Base-by-base conservation (phyloP, 2,797 vertebrate genomes). In the Todus mexicanus region DNA sequence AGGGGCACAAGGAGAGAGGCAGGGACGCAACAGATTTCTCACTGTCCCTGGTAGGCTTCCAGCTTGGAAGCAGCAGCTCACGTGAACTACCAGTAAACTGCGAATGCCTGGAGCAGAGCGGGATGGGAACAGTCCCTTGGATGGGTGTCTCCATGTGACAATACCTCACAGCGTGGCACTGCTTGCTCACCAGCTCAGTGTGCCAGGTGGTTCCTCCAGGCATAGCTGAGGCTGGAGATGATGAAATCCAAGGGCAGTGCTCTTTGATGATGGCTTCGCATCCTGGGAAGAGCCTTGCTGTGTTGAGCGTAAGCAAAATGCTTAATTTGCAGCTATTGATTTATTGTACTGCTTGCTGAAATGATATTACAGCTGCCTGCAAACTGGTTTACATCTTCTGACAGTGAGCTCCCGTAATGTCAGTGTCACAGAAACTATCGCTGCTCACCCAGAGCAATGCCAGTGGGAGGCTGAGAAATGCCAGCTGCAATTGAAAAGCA, bases 321-420 rank as follows among this genome's bases (percentile, higher is more conserved):
- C 75, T 89, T 92, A 43, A 89, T 94, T 93, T 89, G 37, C 66
- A 89, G 60, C 70, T 76, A 56, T 23, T 80, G 89, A 89, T 95
- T 94, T 77, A 89, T 83, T 10, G 50, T 84, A 76, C 79, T 77
- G 54, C 73, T 92, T 92, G 84, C 90, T 77, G 68, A 74, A 93
- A 91, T 70, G 56, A 47, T 92, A 72, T 64, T 94, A 51, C 63
- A 82, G 85, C 82, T 8, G 53, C 68, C 85, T 84, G 90, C 85
- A 87, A 68, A 60, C 56, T 21, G 60, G 45, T 76, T 79, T 81
- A n/a, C 42, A 13, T 26, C 48, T 38, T 64, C 65, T 53, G 79
- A 29, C n/a, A 45, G 76, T 0, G 40, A 50, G 79, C 45, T 87
- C 61, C 86, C 3, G 2, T 25, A 68, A 53, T 2, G 0, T 8